Conservation (phyloP, 2,797 vertebrate species). For the Bovichtus diacanthus region DNA sequence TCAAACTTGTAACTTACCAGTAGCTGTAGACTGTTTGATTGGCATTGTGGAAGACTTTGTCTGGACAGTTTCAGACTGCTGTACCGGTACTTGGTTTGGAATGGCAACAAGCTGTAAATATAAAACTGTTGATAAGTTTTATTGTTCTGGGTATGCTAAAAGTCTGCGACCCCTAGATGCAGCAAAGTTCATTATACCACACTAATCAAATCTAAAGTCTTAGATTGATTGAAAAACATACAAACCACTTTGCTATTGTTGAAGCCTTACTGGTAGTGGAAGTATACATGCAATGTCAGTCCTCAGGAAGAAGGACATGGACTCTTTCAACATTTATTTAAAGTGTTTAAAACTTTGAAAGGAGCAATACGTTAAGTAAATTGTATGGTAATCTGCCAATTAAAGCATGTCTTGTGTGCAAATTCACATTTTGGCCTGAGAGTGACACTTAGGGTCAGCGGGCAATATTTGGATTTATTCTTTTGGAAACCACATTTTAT, state of each 20-base stretch:
- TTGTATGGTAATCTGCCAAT: neutral
- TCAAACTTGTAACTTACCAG: constrained; percentile 67
- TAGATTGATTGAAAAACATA: neutral
- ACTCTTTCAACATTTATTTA: neutral
- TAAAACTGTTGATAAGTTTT: neutral
- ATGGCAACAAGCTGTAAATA: constrained; percentile 78
- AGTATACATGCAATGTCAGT: neutral
- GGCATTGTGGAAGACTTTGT: constrained; percentile 51
- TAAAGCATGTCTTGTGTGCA: neutral
- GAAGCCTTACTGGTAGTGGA: neutral
- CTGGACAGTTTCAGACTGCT: constrained; percentile 55
- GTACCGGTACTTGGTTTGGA: constrained; percentile 61
- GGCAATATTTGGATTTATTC: neutral
- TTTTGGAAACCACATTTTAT: neutral
- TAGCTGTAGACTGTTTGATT: constrained; percentile 52
- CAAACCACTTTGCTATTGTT: neutral
- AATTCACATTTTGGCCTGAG: neutral
- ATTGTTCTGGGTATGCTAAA: neutral
- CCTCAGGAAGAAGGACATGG: neutral
- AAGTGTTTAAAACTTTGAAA: neutral
- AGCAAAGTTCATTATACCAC: neutral
- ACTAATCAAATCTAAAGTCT: neutral
- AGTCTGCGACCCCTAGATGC: neutral
- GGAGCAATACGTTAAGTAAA: neutral
- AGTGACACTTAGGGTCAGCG: neutral